Percentiles rank a stretch among this genome's conserved stretches.
These are phyloP conservation scores for Lutjanus argentimaculatus DNA, from an alignment of 2,797 vertebrate species.

Conservation along the genomic window DNA sequence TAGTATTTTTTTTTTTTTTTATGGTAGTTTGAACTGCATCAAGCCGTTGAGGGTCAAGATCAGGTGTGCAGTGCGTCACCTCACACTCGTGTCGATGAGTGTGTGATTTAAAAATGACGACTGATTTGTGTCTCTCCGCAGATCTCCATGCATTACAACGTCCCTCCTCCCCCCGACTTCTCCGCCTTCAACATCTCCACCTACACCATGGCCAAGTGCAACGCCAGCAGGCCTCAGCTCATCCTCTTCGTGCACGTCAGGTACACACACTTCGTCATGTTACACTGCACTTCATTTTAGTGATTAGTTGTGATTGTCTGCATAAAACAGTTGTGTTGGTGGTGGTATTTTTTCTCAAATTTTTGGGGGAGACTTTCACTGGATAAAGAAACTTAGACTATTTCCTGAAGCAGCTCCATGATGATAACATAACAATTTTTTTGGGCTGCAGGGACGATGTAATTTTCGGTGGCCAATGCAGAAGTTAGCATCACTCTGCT, in stretches of 20 bases:
- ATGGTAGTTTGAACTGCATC: no score
- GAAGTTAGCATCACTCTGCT: no score
- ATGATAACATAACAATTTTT: not conserved
- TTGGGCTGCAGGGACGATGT: no score
- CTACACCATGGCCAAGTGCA: constrained; percentile 57
- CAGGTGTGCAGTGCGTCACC: no score
- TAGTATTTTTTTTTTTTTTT: not conserved
- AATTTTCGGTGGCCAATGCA: no score
- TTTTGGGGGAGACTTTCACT: not conserved
- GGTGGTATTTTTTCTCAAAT: not conserved
- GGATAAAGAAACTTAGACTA: not conserved
- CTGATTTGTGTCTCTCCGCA: constrained; percentile 48
- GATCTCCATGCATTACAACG: constrained; percentile 84
- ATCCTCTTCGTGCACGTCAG: constrained; percentile 68
- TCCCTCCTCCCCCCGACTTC: constrained; percentile 82
- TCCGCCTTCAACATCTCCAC: constrained; percentile 76
- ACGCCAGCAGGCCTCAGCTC: constrained; percentile 57
- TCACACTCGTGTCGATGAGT: no score
- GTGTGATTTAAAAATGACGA: not conserved
- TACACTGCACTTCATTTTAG: no score
- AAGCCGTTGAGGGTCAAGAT: no score
- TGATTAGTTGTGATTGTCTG: no score
- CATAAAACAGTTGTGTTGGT: not conserved
- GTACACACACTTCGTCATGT: constrained; percentile 49
- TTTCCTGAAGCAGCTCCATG: no score